A percentile compares a stretch with the other conserved stretches of the same genome.
Evolutionary conservation across 2,888 invertebrate genomes (phyloP).

Genomic region (Himalopsyche tibetana): DNA sequence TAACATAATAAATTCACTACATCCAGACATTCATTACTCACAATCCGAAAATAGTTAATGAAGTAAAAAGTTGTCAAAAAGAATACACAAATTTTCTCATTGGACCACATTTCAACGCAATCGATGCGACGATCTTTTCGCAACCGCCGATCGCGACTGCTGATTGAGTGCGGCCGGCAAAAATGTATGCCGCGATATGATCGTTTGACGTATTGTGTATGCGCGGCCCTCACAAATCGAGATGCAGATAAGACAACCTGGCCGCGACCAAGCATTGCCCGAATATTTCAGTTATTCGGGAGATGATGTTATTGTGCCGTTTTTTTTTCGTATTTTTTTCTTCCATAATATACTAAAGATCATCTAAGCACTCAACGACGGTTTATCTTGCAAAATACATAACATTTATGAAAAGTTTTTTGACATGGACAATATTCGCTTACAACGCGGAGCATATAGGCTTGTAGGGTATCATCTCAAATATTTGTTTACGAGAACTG

Average conservation of each 20-base stretch:
- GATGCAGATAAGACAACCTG: slow-evolving; percentile 56
- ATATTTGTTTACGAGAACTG: too few relatives aligned
- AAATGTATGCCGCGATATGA: slow-evolving; percentile 60
- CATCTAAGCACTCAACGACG: too few relatives aligned
- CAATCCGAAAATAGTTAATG: not conserved
- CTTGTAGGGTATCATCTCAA: too few relatives aligned
- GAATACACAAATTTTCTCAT: not conserved
- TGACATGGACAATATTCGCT: too few relatives aligned
- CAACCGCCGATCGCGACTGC: slow-evolving; percentile 49
- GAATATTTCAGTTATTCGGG: slow-evolving; percentile 19
- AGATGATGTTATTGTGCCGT: not conserved
- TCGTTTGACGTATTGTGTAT: slow-evolving; percentile 63
- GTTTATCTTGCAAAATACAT: too few relatives aligned
- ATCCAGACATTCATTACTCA: not conserved
- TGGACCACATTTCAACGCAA: slow-evolving; percentile 8
- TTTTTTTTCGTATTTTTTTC: not conserved
- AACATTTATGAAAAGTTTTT: too few relatives aligned
- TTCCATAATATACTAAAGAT: not conserved
- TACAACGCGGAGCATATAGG: too few relatives aligned
- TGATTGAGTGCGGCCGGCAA: slow-evolving; percentile 49
- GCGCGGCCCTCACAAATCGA: slow-evolving; percentile 58
- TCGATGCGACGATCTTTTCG: slow-evolving; percentile 39
- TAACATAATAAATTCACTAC: not conserved
- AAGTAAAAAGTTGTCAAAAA: slow-evolving; percentile 23
- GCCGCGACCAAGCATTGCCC: slow-evolving; percentile 4